Evolutionary conservation across 2,888 invertebrate genomes (phyloP).

Genomic region (Eucera pruinosa): DNA sequence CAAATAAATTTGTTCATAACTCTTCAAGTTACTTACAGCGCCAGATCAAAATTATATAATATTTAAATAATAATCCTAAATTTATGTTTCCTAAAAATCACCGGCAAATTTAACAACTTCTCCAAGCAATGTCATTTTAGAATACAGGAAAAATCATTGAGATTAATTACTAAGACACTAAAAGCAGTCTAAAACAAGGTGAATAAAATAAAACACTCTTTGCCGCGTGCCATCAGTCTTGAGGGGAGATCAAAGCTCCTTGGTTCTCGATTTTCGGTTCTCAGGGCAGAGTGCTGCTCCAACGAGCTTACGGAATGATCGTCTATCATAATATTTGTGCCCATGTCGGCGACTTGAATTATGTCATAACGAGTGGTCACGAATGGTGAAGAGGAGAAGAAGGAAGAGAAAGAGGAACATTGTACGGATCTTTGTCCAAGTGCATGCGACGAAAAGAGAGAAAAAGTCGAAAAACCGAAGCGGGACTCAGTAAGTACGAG

Average conservation of each 20-base stretch:
- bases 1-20: too few relatives aligned
- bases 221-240: too few relatives aligned
- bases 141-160: too few relatives aligned
- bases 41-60: too few relatives aligned
- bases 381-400: constrained; percentile 29
- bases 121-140: too few relatives aligned
- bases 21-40: too few relatives aligned
- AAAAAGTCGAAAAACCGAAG: constrained; percentile 19
- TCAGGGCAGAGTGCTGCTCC: constrained; percentile 8
- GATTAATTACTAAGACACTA: too few relatives aligned
- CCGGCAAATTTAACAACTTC: too few relatives aligned
- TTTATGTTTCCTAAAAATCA: too few relatives aligned
- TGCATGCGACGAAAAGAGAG: constrained; percentile 17
- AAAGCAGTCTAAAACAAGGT: too few relatives aligned
- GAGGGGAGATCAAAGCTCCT: background rate
- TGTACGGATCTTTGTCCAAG: background rate
- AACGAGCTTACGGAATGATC: constrained; percentile 60
- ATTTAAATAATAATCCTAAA: too few relatives aligned
- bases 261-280: constrained; percentile 24
- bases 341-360: constrained; percentile 77
- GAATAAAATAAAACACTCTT: too few relatives aligned
- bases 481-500: constrained; percentile 32
- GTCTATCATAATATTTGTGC: constrained; percentile 80
- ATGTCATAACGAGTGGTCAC: constrained; percentile 72
- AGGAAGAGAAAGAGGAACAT: constrained; percentile 28